Base-by-base conservation (phyloP, 2,113 vertebrate species). In the Sylvia atricapilla region DNA sequence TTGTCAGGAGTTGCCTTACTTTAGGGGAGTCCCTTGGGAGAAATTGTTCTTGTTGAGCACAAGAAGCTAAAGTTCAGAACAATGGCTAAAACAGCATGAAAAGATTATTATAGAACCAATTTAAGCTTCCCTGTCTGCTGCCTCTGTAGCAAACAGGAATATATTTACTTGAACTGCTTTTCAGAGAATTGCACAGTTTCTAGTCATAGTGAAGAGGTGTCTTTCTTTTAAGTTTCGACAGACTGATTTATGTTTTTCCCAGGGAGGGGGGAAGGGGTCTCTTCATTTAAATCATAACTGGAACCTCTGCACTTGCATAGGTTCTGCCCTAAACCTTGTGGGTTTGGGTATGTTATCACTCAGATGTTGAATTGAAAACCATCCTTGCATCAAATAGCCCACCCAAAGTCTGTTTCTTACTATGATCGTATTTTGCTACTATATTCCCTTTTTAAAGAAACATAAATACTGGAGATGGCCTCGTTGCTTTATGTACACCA, bases 381-480 rank as follows among this genome's bases (percentile, higher is more conserved):
- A 96, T 96, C 87, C 86, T 93, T 85, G 86, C 92, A 84, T 94
- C 94, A 96, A 96, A 95, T 31, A 91, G 84, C 63, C 76, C 91
- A 89, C 83, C 79, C 56, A 77, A 55, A 95, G 53, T 75, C 88
- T 94, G 50, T 84, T 87, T 97, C 79, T 92, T 94, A 64, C 66
- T 84, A 9, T 69, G 67, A 84, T 78, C 89, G 66, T 86, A 55
- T 91, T 94, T 96, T 95, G 77, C 83, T 96, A 95, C 66, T 88
- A 15, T 87, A 60, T 76, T 84, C 87, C 87, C 82, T 83, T 86
- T 94, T 87, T n/a, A 1, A 58, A 60, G 41, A 86, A 58, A 27
- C 77, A 24, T 56, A 56, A 58, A 47, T 59, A 64, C 85, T 95
- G 75, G 67, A 93, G 78, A 89, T 77, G 59, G 52, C 92, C 46